Conservation (phyloP, 2,113 vertebrate species). For the Motacilla tschutschensis region DNA sequence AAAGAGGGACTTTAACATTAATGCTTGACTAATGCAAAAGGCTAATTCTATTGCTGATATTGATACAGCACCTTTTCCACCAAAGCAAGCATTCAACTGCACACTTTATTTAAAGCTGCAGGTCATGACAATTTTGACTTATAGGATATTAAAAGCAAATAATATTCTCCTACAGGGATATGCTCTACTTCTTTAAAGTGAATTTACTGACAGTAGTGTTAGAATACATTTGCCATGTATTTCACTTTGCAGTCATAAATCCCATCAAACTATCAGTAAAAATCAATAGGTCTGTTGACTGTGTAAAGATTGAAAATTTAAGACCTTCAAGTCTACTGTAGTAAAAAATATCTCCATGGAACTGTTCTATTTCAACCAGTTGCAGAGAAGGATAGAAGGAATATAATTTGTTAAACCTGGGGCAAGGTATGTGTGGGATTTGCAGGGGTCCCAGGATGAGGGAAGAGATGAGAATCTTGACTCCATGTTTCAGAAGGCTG, state of each 20-base stretch:
- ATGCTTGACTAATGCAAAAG: neutral
- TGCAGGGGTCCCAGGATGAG: too few relatives aligned
- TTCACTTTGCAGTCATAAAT: constrained; percentile 13
- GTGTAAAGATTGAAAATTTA: constrained; percentile 6
- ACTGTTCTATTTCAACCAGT: neutral
- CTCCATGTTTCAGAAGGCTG: too few relatives aligned
- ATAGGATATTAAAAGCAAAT: constrained; percentile 1
- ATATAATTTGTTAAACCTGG: neutral
- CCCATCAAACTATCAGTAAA: constrained; percentile 7
- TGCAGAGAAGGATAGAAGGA: neutral
- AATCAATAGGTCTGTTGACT: constrained; percentile 14
- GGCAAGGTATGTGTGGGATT: neutral
- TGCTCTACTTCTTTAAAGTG: neutral
- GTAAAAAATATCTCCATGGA: neutral
- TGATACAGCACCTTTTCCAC: neutral
- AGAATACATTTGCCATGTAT: neutral
- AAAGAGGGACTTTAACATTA: neutral
- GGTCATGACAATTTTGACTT: neutral
- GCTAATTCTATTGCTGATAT: neutral
- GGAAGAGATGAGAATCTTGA: too few relatives aligned
- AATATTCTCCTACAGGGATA: neutral
- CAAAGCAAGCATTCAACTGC: neutral
- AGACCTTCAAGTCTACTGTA: neutral
- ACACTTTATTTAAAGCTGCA: neutral
- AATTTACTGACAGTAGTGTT: neutral